Evolutionary conservation across 35 echinoderm and acorn worm species (phyloP), one percentile per base, ranked within the genome.

Genomic region (Ptychodera flava): DNA sequence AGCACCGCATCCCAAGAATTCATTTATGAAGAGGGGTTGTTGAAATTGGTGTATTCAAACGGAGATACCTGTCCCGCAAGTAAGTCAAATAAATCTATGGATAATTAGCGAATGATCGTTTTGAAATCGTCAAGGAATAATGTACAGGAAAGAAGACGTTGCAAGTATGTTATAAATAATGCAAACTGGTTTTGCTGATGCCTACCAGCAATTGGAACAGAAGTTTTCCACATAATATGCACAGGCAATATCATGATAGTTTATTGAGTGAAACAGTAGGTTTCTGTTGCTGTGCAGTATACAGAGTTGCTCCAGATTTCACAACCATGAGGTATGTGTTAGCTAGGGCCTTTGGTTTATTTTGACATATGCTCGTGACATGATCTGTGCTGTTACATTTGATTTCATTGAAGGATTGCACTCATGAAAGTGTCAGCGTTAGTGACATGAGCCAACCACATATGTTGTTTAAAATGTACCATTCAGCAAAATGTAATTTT

Each of bases 1-100:
- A 36, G 37, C 15, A 0, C 77, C 22, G 78, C 38, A 15, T 86
- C 89, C 12, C 95, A 97, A 87, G 64, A 83, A 29, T 91, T 97
- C 53, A 86, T 77, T 1, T 91, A 87, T 16, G 87, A 93, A 38
- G 95, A 86, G 33, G 80, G 85, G 14, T 81, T 85, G 0, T 36
- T 97, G 36, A 93, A 87, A 87, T 79, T 93, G 35, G 45, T 77
- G 30, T 97, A 97, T 80, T 89, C 77, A 28, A 82, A 81, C 38
- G 95, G 95, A 33, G 84, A 86, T 22, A 10, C 15, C 1, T 94
- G 93, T 37, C 88, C 81, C 16, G 16, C 28, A 35, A 64, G 88
- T 90, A 36, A 84, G 88, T 90, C 37, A 16, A 22, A 0, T 85
- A 76, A 64, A 0, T 16, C 16, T 82, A 33, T 16, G 0, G 32